phyloP scores from a whole-genome alignment of 2,797 vertebrate genomes.

The Rhinogobio ventralis region DNA sequence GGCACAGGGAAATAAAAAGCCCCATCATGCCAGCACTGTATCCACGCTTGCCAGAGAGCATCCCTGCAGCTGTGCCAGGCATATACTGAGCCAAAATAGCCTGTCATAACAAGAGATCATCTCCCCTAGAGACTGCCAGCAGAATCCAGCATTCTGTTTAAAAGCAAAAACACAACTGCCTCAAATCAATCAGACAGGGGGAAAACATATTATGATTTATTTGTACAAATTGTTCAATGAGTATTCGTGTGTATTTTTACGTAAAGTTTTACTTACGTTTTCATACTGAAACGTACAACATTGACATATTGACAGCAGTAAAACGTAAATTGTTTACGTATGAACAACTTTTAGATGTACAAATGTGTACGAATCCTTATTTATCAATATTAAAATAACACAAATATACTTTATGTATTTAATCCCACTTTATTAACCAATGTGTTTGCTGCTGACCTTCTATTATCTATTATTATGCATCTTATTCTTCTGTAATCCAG shows the following conservation, averaged over 20 bases:
- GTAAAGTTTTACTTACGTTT: neutral
- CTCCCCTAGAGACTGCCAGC: slow-evolving; percentile 29
- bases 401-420: neutral
- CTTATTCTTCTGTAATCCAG: too few species aligned
- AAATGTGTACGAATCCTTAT: neutral
- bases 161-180: slow-evolving; percentile 16
- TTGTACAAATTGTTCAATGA: neutral
- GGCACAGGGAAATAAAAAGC: slow-evolving; percentile 19
- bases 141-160: slow-evolving; percentile 3
- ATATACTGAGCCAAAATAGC: slow-evolving; percentile 22
- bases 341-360: neutral
- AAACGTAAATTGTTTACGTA: neutral
- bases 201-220: neutral
- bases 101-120: slow-evolving; percentile 56
- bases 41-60: slow-evolving; percentile 35
- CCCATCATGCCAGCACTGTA: slow-evolving; percentile 28
- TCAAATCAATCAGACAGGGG: neutral
- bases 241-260: neutral
- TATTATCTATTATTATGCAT: neutral
- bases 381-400: neutral
- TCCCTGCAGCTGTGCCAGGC: slow-evolving; percentile 40
- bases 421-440: neutral
- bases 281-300: neutral
- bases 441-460: neutral
- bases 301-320: neutral